Evolutionary conservation across 2,888 invertebrate species (phyloP), one percentile per base, ranked within the genome.

Genomic region (Dolichomitus sp.): DNA sequence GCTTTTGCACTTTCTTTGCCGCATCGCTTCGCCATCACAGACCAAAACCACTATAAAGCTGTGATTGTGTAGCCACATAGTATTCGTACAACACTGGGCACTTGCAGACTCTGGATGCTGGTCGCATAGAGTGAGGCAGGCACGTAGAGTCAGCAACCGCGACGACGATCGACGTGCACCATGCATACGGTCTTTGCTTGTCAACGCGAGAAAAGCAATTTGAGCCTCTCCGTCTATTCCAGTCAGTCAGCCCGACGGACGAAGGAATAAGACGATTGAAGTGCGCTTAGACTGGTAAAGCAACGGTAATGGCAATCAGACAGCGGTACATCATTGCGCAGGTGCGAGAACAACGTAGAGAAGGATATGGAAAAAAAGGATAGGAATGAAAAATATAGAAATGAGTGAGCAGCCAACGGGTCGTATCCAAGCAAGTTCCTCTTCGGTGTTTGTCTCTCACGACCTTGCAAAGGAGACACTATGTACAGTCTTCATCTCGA

Each of bases 271-370:
- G 75, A 82, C 77, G 80, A 83, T 79, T 80, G 74, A 66, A 59
- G 89, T 85, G 88, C 87, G 86, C 88, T 82, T 70, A 78, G 77
- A 69, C 63, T 52, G 83, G 86, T 85, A 85, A 87, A 88, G 87
- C 86, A 91, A 91, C 90, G 89, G 90, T 90, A 91, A 90, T 90
- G 88, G 91, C 90, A 90, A 91, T 90, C 89, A 88, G 84, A 88
- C 84, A 87, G 86, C 86, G 89, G 88, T 84, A 80, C 84, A 81
- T 81, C 87, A 88, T 87, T 88, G 88, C 87, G 88, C 88, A 83
- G 79, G 85, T 84, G 86, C 79, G 77, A 82, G 77, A 76, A 42
- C 45, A 63, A 78, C 74, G 50, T 65, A 57, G 74, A 65, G 33
- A 12, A 57, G 12, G n/a, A 50, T 48, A 70, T 23, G 33, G 59